A percentile compares a stretch with the other conserved stretches of the same genome.
Evolutionary conservation across 2,888 invertebrate genomes (phyloP).

Genomic region (Eilema caniola): DNA sequence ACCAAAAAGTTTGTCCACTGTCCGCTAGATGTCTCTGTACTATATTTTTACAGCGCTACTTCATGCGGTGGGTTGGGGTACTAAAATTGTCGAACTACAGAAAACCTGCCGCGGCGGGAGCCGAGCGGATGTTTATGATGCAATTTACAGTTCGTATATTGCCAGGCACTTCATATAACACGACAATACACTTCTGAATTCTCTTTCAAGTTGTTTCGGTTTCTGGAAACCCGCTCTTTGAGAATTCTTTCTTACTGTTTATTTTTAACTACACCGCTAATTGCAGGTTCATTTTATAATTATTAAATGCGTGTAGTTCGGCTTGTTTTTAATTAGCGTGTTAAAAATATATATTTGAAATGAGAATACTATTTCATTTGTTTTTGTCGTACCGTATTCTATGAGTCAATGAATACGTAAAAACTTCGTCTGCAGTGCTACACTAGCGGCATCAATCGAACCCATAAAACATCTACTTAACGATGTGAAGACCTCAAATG

Average conservation of each 20-base stretch:
- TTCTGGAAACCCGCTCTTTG: slow-evolving; percentile 54
- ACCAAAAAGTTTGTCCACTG: slow-evolving; percentile 62
- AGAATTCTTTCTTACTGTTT: slow-evolving; percentile 29
- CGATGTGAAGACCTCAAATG: slow-evolving; percentile 79
- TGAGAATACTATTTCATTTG: background rate
- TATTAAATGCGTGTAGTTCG: background rate
- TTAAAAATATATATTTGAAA: background rate
- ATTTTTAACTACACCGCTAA: background rate
- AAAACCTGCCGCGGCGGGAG: slow-evolving; percentile 58
- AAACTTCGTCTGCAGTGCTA: slow-evolving; percentile 62
- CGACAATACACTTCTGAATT: slow-evolving; percentile 74
- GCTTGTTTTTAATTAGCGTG: background rate
- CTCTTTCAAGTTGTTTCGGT: slow-evolving; percentile 60
- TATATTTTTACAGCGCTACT: slow-evolving; percentile 53
- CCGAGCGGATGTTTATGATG: slow-evolving; percentile 79
- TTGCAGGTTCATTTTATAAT: background rate
- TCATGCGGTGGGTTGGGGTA: slow-evolving; percentile 52
- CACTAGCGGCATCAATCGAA: slow-evolving; percentile 82
- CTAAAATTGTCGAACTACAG: slow-evolving; percentile 57
- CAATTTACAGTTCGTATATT: slow-evolving; percentile 83
- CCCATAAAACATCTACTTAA: slow-evolving; percentile 81
- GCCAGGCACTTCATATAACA: slow-evolving; percentile 78
- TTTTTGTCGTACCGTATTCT: background rate
- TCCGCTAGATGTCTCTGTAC: slow-evolving; percentile 71
- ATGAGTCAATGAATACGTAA: background rate